Conservation (phyloP, 2,888 invertebrate genomes). For the Nomada fabriciana region DNA sequence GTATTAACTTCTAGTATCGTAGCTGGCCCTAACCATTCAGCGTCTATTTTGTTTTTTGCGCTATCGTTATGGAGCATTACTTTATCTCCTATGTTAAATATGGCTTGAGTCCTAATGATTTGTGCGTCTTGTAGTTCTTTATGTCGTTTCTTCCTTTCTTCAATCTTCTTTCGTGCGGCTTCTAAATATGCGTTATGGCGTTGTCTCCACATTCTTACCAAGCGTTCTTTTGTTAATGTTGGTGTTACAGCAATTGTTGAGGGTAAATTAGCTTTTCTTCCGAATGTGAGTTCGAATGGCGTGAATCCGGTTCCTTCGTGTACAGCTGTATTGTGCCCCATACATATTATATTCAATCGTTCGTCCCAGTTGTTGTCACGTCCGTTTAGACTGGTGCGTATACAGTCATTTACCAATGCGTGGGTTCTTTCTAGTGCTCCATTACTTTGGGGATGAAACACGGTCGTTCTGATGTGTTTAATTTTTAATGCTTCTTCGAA, state of each 20-base stretch:
- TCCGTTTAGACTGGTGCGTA: not conserved
- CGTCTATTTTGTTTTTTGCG: not conserved
- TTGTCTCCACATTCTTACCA: not conserved
- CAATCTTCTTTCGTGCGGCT: not conserved
- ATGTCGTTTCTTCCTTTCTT: not conserved
- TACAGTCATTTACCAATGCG: not conserved
- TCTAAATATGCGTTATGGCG: conserved; percentile 1
- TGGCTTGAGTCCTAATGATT: not conserved
- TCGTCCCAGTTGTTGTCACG: not conserved
- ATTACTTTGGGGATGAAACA: not conserved
- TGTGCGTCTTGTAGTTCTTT: not conserved
- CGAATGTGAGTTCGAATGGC: conserved; percentile 19
- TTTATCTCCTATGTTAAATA: not conserved
- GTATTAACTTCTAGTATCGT: not conserved
- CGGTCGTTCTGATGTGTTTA: not conserved
- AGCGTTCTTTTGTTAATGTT: not conserved
- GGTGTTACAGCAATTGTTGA: conserved; percentile 4
- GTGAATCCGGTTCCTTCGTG: conserved; percentile 12
- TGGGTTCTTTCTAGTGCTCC: not conserved
- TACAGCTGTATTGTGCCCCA: conserved; percentile 11
- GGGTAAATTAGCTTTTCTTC: conserved; percentile 8
- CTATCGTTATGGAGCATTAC: conserved; percentile 3
- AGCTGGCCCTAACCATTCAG: not conserved
- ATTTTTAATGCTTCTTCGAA: conserved; percentile 19
- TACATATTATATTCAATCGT: conserved; percentile 7